Evolutionary conservation across 2,797 vertebrate species (phyloP).

Genomic region (Pseudopleuronectes americanus): DNA sequence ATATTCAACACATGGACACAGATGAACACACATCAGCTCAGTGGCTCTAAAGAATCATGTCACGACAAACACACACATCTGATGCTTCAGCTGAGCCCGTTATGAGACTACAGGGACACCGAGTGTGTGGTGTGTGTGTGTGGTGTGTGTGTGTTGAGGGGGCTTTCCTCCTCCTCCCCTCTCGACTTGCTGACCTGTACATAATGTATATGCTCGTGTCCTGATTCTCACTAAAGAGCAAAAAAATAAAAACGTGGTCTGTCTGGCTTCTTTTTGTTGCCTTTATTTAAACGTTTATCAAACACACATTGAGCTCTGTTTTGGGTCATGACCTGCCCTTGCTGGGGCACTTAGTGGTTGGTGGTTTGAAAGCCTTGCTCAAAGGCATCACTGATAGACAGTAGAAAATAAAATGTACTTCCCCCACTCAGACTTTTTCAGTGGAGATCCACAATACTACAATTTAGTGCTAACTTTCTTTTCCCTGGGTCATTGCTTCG

Average conservation of each 20-base stretch:
- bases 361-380: slow-evolving; percentile 3
- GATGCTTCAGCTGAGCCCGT: slow-evolving; percentile 38
- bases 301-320: slow-evolving; percentile 2
- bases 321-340: not conserved
- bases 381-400: not conserved
- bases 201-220: slow-evolving; percentile 51
- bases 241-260: slow-evolving; percentile 7
- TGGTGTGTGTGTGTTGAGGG: not conserved
- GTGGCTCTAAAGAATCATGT: slow-evolving; percentile 34
- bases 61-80: slow-evolving; percentile 25
- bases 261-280: slow-evolving; percentile 14
- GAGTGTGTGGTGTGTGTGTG: not conserved
- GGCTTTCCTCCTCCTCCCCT: slow-evolving; percentile 30
- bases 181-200: slow-evolving; percentile 63
- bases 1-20: slow-evolving; percentile 6
- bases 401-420: slow-evolving; percentile 5
- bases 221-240: slow-evolving; percentile 41
- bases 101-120: slow-evolving; percentile 13
- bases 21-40: slow-evolving; percentile 29
- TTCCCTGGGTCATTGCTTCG: not conserved
- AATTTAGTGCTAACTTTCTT: not conserved
- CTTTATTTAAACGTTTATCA: slow-evolving; percentile 26
- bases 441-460: not conserved
- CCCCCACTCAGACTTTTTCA: not conserved
- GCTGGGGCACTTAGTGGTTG: not conserved